Base-by-base conservation (phyloP, 92 coral and sea anemone genomes). In the Parazoanthus atlanticus region DNA sequence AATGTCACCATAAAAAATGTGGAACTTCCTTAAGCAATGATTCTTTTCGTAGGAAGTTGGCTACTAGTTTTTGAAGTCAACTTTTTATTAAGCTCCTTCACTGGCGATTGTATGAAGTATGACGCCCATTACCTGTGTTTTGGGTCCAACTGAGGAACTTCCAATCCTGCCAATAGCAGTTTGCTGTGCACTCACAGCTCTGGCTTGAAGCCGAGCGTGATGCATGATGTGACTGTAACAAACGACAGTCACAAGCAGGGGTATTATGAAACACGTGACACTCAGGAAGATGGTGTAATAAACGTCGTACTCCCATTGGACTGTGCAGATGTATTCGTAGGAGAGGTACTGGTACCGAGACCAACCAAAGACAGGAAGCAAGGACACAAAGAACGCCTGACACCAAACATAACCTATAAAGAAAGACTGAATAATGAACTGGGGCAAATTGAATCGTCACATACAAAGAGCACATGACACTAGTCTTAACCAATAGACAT, bases 311-410 rank as follows among this genome's bases (percentile, higher is more conserved):
- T 91, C 94, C 94, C 94, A 91, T 61, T 91, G 94, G 58, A 91
- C 88, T 2, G 94, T 89, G 86, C 94, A 91, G 80, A 91, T 91
- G 83, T 78, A 91, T 85, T 91, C 92, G 78, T 91, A 91, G 13
- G 92, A 79, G 58, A 91, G 84, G 81, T 91, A 91, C 83, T 61
- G 84, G 79, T 91, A 91, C 82, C 94, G 82, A 38, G 94, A 91
- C 58, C 94, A 91, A 6, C 94, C 94, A 65, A 89, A 75, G 7
- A 89, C 94, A 25, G 92, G 94, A 9, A 91, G 94, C 49, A 85
- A 12, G 0, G 94, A 91, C 16, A 86, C 89, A 10, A 89, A 21
- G n/a, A 85, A 23, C 5, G 94, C 89, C 3, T 89, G 92, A 17
- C 71, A 25, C 94, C 94, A 91, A 30, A 91, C 79, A 84, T 41